Base-by-base conservation (phyloP, 2,888 invertebrate species). In the Zaprionus bogoriensis region DNA sequence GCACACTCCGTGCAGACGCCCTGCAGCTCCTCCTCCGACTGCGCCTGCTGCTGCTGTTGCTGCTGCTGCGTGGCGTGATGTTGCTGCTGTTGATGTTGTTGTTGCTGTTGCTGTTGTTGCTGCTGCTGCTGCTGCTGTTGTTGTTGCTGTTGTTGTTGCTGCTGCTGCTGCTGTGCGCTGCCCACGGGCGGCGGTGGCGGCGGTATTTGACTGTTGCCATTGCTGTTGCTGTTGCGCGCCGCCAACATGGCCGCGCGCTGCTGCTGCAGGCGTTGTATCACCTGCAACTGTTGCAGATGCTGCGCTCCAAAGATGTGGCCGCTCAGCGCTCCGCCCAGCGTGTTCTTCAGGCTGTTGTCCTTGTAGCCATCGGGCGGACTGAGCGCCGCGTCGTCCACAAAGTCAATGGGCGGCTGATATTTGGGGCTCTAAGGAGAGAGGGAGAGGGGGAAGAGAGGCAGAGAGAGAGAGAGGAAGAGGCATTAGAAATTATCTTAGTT, bases 321-420 rank as follows among this genome's bases (percentile, higher is more conserved):
- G 68, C 93, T 93, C 39, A 94, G 92, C 77, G 93, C 93, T 27
- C 91, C 91, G 4, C 93, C 93, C 0, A 93, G 91, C 57, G 93
- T 92, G 52, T 92, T 92, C 81, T 93, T 93, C 76, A 94, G 92
- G 75, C 95, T 95, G 92, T 95, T 93, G 89, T 97, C 97, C 91
- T 97, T 97, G 92, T 97, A 97, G 7, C 97, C 97, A 89, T 97
- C 97, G 9, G 97, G 97, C 20, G 97, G 97, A 89, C 96, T 97
- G 61, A 97, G 93, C 3, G 97, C 97, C 38, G 96, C 96, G 67
- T 95, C 94, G 89, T 96, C 96, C 62, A 94, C 94, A 89, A 94
- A 94, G 90, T 95, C 95, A 87, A 94, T 92, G 32, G 94, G 94
- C 28, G 94, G 94, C 67, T 93, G 93, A 90, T 94, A 95, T 87